phyloP scores from a whole-genome alignment of 2,888 invertebrate genomes.

The Prosopocoilus inquinatus region DNA sequence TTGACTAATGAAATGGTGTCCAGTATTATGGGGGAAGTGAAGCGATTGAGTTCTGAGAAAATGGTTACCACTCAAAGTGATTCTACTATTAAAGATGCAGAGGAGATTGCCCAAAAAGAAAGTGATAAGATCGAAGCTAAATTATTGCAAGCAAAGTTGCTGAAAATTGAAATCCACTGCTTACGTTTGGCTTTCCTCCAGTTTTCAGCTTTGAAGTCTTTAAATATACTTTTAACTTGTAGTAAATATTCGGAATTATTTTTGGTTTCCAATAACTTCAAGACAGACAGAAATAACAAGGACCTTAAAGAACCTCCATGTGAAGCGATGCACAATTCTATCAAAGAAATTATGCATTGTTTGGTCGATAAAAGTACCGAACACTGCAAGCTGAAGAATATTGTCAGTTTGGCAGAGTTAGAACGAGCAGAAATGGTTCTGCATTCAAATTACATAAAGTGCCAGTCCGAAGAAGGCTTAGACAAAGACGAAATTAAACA shows the following conservation, averaged over 20 bases:
- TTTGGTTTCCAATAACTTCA: constrained; percentile 50
- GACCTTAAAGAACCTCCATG: constrained; percentile 6
- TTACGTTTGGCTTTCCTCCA: constrained; percentile 56
- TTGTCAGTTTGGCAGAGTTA: constrained; percentile 51
- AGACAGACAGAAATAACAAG: constrained; percentile 24
- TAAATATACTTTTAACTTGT: constrained; percentile 54
- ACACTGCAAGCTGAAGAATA: constrained; percentile 50
- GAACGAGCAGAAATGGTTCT: constrained; percentile 53
- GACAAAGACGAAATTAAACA: constrained; percentile 41
- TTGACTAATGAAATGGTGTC: constrained; percentile 54
- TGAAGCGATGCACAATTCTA: constrained; percentile 35
- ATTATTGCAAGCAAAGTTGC: constrained; percentile 44
- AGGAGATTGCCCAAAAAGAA: constrained; percentile 23
- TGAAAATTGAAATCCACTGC: constrained; percentile 50
- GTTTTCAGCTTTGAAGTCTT: constrained; percentile 57
- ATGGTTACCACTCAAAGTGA: constrained; percentile 24
- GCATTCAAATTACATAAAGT: constrained; percentile 46
- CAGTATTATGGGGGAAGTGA: constrained; percentile 56
- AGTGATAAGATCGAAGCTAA: constrained; percentile 34
- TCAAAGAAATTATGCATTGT: constrained; percentile 47
- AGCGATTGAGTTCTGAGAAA: constrained; percentile 47
- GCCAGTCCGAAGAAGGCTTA: constrained; percentile 44
- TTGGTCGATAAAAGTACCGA: constrained; percentile 52
- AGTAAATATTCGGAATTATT: constrained; percentile 57
- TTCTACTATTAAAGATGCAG: constrained; percentile 23